Conservation (phyloP, 2,888 invertebrate species). For the Torymus tubicola region DNA sequence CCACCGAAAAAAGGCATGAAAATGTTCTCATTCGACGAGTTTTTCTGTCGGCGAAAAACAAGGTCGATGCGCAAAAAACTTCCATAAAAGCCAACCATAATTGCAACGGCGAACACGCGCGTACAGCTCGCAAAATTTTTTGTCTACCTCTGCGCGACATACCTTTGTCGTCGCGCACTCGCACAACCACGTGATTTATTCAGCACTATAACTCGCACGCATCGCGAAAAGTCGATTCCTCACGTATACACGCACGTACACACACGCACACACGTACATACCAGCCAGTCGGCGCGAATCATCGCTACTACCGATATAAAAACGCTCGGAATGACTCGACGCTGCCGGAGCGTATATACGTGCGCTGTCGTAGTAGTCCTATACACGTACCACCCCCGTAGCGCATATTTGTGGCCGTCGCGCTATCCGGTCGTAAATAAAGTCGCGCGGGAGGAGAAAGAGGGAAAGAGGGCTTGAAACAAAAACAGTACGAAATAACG, state of each 20-base stretch:
- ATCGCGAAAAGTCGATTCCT: no score
- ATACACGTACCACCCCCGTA: slow-evolving; percentile 62
- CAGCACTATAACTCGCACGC: slow-evolving; percentile 28
- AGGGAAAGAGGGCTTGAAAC: slow-evolving; percentile 61
- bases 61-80: slow-evolving; percentile 9
- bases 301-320: slow-evolving; percentile 63
- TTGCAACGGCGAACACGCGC: slow-evolving; percentile 2
- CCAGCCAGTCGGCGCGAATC: slow-evolving; percentile 62
- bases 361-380: no score
- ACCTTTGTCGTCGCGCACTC: slow-evolving; percentile 1
- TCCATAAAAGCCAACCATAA: slow-evolving; percentile 20
- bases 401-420: slow-evolving; percentile 74
- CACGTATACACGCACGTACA: not conserved
- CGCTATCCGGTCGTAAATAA: slow-evolving; percentile 75
- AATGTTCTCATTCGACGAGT: not conserved
- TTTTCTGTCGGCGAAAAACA: not conserved
- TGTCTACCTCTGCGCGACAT: not conserved
- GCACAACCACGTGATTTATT: slow-evolving; percentile 38
- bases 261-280: not conserved
- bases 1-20: no score
- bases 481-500: slow-evolving; percentile 74
- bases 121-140: slow-evolving; percentile 16
- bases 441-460: slow-evolving; percentile 63
- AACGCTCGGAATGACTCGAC: slow-evolving; percentile 62
- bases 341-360: slow-evolving; percentile 3